Evolutionary conservation across 2,113 vertebrate genomes (phyloP).

Genomic region (Pelusios castaneus): DNA sequence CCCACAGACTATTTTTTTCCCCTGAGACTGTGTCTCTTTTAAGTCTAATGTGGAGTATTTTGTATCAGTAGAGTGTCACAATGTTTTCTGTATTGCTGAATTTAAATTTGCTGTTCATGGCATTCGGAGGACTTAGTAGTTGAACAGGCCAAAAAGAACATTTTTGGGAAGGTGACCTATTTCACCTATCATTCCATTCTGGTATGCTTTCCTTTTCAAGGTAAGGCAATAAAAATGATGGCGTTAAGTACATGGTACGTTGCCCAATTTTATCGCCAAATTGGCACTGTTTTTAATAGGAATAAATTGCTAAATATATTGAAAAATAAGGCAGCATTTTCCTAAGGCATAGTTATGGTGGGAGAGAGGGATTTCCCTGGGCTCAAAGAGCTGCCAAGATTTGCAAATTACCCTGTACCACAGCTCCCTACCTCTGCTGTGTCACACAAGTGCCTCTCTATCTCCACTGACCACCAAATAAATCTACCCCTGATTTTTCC

Average conservation of each 20-base stretch:
- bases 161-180: too few relatives aligned
- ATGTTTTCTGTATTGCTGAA: not conserved
- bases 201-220: too few relatives aligned
- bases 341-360: not conserved
- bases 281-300: too few relatives aligned
- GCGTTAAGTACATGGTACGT: too few relatives aligned
- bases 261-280: too few relatives aligned
- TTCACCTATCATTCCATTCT: too few relatives aligned
- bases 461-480: not conserved
- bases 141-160: not conserved
- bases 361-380: not conserved
- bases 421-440: not conserved
- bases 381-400: not conserved
- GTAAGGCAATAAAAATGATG: too few relatives aligned
- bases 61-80: not conserved
- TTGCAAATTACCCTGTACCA: not conserved
- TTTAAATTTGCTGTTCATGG: not conserved
- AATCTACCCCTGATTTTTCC: not conserved
- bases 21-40: not conserved
- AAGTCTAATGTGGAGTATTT: not conserved
- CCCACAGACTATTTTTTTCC: not conserved
- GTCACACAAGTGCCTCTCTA: not conserved
- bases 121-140: not conserved
- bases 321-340: not conserved
- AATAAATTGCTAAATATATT: too few relatives aligned